Evolutionary conservation across 37 sponge, comb jelly and placozoan species (phyloP), one percentile per base, ranked within the genome.

Genomic region (Spongilla lacustris): DNA sequence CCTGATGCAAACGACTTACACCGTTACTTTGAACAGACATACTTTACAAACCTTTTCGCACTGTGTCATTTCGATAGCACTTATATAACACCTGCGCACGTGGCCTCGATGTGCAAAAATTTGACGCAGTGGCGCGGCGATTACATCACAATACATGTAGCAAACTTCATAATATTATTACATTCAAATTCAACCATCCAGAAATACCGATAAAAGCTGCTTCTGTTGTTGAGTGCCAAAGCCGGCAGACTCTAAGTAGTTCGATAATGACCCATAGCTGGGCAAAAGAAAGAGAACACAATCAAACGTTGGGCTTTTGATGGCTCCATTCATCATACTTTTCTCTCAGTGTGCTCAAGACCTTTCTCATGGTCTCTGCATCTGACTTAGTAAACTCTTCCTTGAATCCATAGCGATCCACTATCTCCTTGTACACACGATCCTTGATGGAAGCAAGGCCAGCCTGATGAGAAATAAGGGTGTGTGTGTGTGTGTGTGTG

Each of bases 211-310:
- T 69, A 82, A 89, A 46, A 95, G 84, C 36, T 77, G 69, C 38
- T 89, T 67, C 80, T 95, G 95, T 36, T 95, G 90, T 25, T 95
- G 78, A 6, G n/a, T 8, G 26, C 88, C 80, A 80, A 95, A 95
- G 6, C 93, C 93, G 49, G 89, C 83, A 22, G 95, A 80, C 75
- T 75, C 87, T 67, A 95, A 48, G 66, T 95, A 95, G 4, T 71
- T 71, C 33, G 81, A 22, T 21, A 92, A 67, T 32, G 82, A 81
- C 34, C 95, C 95, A 86, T 92, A 95, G 68, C 95, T 95, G 79
- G 0, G 25, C 24, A 33, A 4, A 36, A 68, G n/a, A 29, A 26
- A 27, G 31, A 23, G 10, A 23, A 68, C 4, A 30, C 66, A 78
- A 48, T 58, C 31, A 66, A 4, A 49, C 0, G 0, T 58, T 17